A percentile compares a stretch with the other conserved stretches of the same genome.
Evolutionary conservation across 2,113 vertebrate species (phyloP).

Genomic region (Eonycteris spelaea): DNA sequence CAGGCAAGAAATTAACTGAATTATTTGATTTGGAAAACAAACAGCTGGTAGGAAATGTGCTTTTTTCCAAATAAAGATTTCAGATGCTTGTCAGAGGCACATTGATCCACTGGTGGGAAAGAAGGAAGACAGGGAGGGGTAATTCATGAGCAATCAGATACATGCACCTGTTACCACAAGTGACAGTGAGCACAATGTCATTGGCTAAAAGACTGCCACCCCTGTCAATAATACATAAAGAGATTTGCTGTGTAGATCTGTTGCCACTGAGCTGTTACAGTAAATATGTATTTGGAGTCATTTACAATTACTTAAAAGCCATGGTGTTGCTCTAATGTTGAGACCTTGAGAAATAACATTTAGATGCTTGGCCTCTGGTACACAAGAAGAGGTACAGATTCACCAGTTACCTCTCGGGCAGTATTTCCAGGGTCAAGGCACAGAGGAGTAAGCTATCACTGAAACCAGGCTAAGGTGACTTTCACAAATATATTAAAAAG

Average conservation of each 20-base stretch:
- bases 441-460: neutral
- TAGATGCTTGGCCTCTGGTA: neutral
- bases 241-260: neutral
- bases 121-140: neutral
- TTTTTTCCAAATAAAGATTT: conserved; percentile 63
- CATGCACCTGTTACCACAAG: neutral
- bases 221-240: neutral
- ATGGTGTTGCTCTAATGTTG: neutral
- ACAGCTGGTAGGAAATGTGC: conserved; percentile 38
- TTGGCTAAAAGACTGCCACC: neutral
- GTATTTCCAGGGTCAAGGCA: neutral
- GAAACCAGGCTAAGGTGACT: neutral
- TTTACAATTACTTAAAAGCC: neutral
- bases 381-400: neutral
- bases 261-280: neutral
- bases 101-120: neutral
- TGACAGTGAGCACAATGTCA: neutral
- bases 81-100: conserved; percentile 35
- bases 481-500: neutral
- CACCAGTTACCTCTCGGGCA: neutral
- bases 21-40: conserved; percentile 62
- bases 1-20: conserved; percentile 54
- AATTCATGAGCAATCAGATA: neutral
- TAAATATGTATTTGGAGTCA: neutral
- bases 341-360: neutral